These are phyloP conservation scores for Polia nebulosa DNA, from an alignment of 2,888 invertebrate genomes.

Conservation along the genomic window DNA sequence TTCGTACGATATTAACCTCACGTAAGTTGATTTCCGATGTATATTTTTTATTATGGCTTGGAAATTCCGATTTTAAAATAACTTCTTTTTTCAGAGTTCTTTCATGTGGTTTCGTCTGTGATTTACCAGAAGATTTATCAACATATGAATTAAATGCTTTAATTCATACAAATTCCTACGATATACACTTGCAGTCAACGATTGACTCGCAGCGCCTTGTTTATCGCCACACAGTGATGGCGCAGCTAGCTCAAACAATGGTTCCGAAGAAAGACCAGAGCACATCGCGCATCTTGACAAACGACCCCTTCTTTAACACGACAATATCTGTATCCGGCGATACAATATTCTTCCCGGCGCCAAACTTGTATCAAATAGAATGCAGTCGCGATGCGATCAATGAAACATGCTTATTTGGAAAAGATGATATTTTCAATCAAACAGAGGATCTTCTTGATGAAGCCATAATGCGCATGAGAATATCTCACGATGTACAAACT, in stretches of 20 bases:
- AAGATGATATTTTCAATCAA: conserved; percentile 78
- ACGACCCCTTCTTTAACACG: conserved; percentile 91
- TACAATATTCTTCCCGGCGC: conserved; percentile 92
- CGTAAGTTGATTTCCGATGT: conserved; percentile 74
- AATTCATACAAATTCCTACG: conserved; percentile 89
- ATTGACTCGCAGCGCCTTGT: conserved; percentile 80
- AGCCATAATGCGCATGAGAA: conserved; percentile 75
- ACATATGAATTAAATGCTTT: conserved; percentile 86
- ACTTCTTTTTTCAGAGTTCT: conserved; percentile 77
- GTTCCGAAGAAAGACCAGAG: conserved; percentile 87
- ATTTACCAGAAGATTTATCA: conserved; percentile 82
- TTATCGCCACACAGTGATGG: conserved; percentile 85
- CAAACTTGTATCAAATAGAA: conserved; percentile 86
- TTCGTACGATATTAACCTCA: conserved; percentile 86
- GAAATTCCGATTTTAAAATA: not conserved
- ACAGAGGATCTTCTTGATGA: conserved; percentile 72
- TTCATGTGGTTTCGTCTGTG: conserved; percentile 92
- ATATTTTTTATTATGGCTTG: not conserved
- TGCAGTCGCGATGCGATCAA: conserved; percentile 80
- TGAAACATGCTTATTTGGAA: conserved; percentile 82
- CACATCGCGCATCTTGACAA: conserved; percentile 89
- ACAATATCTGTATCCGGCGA: conserved; percentile 90
- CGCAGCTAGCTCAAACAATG: conserved; percentile 73
- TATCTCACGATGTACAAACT: conserved; percentile 79
- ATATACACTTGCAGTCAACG: conserved; percentile 87